Evolutionary conservation across 2,113 vertebrate species (phyloP), one percentile per base, ranked within the genome.

Genomic region (Sorex fumeus): DNA sequence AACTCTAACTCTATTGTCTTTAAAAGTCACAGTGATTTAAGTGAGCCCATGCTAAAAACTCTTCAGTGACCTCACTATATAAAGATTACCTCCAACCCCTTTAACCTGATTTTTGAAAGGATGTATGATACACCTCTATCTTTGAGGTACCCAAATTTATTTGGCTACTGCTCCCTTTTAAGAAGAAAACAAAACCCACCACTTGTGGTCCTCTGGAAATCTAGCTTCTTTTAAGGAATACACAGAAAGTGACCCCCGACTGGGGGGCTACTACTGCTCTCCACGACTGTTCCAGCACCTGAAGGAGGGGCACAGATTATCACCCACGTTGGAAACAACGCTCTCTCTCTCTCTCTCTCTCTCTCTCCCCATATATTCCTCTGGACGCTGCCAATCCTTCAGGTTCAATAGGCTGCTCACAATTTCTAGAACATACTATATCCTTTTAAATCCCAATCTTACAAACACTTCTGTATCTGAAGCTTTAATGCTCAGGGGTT

Each of bases 1-100:
- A 88, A 32, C 6, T 2, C 8, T 95, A 8, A 90, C 30, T 67
- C 11, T 88, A 43, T 36, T 91, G 40, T 7, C 84, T 92, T 60
- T 43, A 92, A 78, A 95, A 88, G 30, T 88, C 7, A 78, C 45
- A 94, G 5, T 8, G 36, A 80, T 40, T 80, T 91, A 69, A 21
- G 60, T n/a, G 6, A 0, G 8, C 19, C 32, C 62, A 50, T 18
- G 72, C 66, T 78, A 85, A 87, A 40, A 84, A 79, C 60, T 88
- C 60, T 91, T 83, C 34, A 62, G 27, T 9, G 36, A 57, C 50
- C 81, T 11, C 32, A 40, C 77, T 21, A 75, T 15, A 27, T 70
- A 72, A 84, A 12, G 79, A 53, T 60, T 69, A 88, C 84, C 64
- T 66, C 27, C 64, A 28, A 88, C 84, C 64, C 64, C 1, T 81